phyloP scores from a whole-genome alignment of 2,888 invertebrate species.

The Drosophila neotestacea region DNA sequence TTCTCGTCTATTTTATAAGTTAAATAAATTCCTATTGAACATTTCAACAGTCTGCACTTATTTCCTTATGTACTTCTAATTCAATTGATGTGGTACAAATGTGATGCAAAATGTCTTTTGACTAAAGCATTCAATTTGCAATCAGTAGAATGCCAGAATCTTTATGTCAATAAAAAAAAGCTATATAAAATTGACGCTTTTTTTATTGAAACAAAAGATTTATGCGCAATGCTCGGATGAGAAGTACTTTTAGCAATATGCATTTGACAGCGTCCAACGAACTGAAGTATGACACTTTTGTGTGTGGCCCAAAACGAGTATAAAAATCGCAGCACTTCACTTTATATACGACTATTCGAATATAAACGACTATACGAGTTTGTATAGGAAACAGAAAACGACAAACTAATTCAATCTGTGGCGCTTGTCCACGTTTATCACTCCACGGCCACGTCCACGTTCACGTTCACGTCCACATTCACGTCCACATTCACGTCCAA shows the following conservation, averaged over 20 bases:
- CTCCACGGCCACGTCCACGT: constrained; percentile 44
- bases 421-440: constrained; percentile 72
- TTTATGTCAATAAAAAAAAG: constrained; percentile 44
- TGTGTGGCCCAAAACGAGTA: constrained; percentile 28
- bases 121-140: constrained; percentile 8
- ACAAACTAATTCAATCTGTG: constrained; percentile 79
- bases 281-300: constrained; percentile 45
- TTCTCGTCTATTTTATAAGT: neutral
- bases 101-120: constrained; percentile 11
- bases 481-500: constrained; percentile 41
- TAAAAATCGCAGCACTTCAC: constrained; percentile 36
- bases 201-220: constrained; percentile 68
- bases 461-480: constrained; percentile 43
- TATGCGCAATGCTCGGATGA: constrained; percentile 38
- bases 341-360: constrained; percentile 8
- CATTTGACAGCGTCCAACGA: constrained; percentile 62
- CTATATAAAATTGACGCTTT: constrained; percentile 34
- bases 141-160: constrained; percentile 14
- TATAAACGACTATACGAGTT: constrained; percentile 9
- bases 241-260: constrained; percentile 57
- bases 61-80: constrained; percentile 7
- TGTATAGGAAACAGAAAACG: constrained; percentile 41
- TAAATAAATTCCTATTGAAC: constrained; percentile 2
- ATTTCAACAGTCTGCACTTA: neutral
- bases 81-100: constrained; percentile 6